Conservation (phyloP, 2,797 vertebrate species). For the Acomys russatus region DNA sequence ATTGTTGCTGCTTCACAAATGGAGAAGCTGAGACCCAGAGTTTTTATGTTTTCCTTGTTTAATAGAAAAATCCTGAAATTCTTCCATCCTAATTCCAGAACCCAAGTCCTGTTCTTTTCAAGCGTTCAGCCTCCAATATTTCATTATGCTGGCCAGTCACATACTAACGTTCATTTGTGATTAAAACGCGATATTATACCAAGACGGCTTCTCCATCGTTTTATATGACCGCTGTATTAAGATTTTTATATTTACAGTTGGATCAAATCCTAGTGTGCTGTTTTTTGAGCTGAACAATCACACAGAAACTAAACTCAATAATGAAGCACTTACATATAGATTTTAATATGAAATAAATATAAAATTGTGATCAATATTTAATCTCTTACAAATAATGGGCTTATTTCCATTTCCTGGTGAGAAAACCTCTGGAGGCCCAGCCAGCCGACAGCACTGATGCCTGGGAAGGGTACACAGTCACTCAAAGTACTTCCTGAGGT, state of each 20-base stretch:
- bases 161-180: constrained; percentile 10
- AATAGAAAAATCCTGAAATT: neutral
- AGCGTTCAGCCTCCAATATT: neutral
- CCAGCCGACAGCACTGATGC: constrained; percentile 20
- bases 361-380: constrained; percentile 84
- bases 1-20: neutral
- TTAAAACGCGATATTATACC: neutral
- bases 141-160: neutral
- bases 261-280: constrained; percentile 35
- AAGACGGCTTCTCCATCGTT: neutral
- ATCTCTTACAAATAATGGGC: constrained; percentile 80
- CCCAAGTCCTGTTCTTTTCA: neutral
- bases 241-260: constrained; percentile 64
- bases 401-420: constrained; percentile 84
- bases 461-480: constrained; percentile 59
- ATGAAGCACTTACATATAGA: constrained; percentile 80
- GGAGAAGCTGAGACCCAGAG: neutral
- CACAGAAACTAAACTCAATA: constrained; percentile 70
- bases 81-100: neutral
- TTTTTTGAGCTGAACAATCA: constrained; percentile 62
- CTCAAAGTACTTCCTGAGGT: neutral
- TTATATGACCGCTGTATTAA: constrained; percentile 15
- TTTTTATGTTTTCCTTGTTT: neutral
- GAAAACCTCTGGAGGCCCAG: constrained; percentile 67
- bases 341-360: constrained; percentile 81